Conservation (phyloP, 2,113 vertebrate genomes). For the Morone saxatilis region DNA sequence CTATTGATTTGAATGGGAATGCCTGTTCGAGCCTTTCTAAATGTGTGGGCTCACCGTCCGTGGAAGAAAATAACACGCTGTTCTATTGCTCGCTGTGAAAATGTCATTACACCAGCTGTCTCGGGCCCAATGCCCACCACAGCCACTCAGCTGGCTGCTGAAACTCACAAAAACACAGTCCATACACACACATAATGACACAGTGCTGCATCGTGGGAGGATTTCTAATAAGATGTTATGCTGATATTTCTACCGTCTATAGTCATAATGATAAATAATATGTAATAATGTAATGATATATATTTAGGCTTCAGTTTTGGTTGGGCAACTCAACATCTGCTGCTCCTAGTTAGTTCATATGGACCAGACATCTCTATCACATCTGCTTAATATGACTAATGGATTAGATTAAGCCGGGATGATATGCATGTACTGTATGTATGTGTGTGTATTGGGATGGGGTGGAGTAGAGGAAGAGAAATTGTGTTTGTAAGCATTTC, state of each 20-base stretch:
- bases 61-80: constrained; percentile 69
- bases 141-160: constrained; percentile 67
- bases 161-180: constrained; percentile 48
- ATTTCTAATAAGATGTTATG: constrained; percentile 61
- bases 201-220: constrained; percentile 44
- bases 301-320: constrained; percentile 38
- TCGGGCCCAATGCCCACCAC: constrained; percentile 67
- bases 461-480: constrained; percentile 45
- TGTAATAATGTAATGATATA: constrained; percentile 54
- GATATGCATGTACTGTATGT: constrained; percentile 52
- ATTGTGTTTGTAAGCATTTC: constrained; percentile 65
- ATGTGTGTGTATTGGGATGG: constrained; percentile 25
- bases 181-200: constrained; percentile 17
- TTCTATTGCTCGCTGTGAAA: constrained; percentile 72
- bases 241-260: constrained; percentile 47
- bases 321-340: constrained; percentile 57
- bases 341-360: constrained; percentile 50
- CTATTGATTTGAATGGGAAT: constrained; percentile 67
- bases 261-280: constrained; percentile 59
- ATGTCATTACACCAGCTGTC: constrained; percentile 82
- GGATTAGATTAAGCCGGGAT: constrained; percentile 74
- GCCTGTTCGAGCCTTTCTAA: constrained; percentile 54
- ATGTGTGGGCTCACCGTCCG: constrained; percentile 50
- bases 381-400: constrained; percentile 79
- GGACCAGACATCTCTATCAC: constrained; percentile 11